Base-by-base conservation (phyloP, 2,888 invertebrate species). In the Polymixis flavicincta region DNA sequence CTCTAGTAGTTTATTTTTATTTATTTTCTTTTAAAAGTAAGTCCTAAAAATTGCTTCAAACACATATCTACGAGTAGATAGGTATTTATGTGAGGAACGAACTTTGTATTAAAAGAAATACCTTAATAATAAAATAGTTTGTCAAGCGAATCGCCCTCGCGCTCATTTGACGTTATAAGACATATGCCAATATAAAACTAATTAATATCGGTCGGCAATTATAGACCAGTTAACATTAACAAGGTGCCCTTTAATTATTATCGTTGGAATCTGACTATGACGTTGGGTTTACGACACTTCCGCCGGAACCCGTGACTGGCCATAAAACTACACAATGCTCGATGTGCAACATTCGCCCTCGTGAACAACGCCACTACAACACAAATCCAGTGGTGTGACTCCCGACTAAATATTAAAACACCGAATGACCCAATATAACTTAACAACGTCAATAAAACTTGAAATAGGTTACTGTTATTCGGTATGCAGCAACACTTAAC, bases 171-270 rank as follows among this genome's bases (percentile, higher is more conserved):
- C 82, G 73, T 85, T 81, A 60, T 61, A 83, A 65, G 82, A 85
- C 77, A 73, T 73, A 67, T 88, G 89, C 89, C 89, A 88, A 89
- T 90, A 92, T 89, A 90, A 90, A 85, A 87, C 89, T 91, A 93
- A 93, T 93, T 93, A 94, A 91, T 92, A 92, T 92, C 91, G 91
- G 90, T 88, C 87, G 89, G 92, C 93, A 93, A 94, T 95, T 94
- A 95, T 93, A 92, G 92, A 94, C 92, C 93, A 92, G 93, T 96
- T 95, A 94, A 94, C 90, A 94, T 94, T 95, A 96, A 96, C 95
- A 94, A 95, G 96, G 93, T 94, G 93, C 92, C 91, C 94, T 92
- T 94, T 95, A 93, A 94, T 92, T 91, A 93, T 94, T 95, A 96
- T 95, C 95, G 91, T 90, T 87, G 89, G 91, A 94, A 95, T 95